Evolutionary conservation across 2,888 invertebrate species (phyloP).

Genomic region (Ischnus inquisitorius): DNA sequence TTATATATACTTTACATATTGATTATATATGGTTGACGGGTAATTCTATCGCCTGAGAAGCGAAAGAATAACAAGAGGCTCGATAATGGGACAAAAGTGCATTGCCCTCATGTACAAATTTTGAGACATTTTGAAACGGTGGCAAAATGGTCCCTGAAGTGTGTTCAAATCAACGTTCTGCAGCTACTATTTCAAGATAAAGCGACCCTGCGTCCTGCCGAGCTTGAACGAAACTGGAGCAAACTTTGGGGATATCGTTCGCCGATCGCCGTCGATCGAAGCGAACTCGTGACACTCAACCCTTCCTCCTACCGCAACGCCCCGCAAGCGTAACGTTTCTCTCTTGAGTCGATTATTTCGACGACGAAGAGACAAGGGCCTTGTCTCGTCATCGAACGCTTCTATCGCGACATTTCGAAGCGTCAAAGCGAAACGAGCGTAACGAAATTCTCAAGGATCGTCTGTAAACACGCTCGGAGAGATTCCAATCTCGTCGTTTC

Average conservation of each 20-base stretch:
- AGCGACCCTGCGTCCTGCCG: too few relatives aligned
- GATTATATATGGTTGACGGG: too few relatives aligned
- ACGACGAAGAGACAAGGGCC: slow-evolving; percentile 19
- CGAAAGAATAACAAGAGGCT: too few relatives aligned
- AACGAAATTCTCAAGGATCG: slow-evolving; percentile 56
- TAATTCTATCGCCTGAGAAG: too few relatives aligned
- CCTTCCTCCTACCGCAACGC: slow-evolving; percentile 12
- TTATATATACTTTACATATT: too few relatives aligned
- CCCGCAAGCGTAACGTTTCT: slow-evolving; percentile 1
- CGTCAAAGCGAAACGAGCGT: slow-evolving; percentile 40
- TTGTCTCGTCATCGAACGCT: slow-evolving; percentile 53
- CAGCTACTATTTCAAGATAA: too few relatives aligned
- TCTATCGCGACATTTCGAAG: slow-evolving; percentile 66
- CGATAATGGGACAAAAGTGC: too few relatives aligned
- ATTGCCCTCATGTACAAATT: too few relatives aligned
- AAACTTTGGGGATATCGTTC: slow-evolving; percentile 5
- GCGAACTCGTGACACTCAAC: slow-evolving; percentile 4
- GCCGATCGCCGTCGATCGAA: neutral
- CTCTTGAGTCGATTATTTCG: slow-evolving; percentile 41
- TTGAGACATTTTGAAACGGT: too few relatives aligned
- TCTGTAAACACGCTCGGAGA: slow-evolving; percentile 63
- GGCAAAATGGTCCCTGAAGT: too few relatives aligned
- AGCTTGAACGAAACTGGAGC: neutral
- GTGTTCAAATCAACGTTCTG: too few relatives aligned
- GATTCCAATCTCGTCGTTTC: slow-evolving; percentile 61